phyloP scores from a whole-genome alignment of 2,797 vertebrate species.

The Luscinia luscinia region DNA sequence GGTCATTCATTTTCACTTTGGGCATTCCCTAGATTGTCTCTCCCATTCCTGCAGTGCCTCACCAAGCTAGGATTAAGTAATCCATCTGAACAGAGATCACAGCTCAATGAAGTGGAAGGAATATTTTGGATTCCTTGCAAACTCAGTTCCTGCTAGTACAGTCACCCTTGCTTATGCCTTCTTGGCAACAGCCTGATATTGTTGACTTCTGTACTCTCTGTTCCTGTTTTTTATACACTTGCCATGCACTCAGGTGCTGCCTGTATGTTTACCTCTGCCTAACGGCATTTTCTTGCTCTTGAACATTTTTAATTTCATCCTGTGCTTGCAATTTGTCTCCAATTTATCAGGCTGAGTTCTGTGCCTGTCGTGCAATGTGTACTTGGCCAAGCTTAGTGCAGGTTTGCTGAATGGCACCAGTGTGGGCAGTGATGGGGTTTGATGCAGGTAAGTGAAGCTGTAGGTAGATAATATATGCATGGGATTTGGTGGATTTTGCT shows the following conservation, averaged over 20 bases:
- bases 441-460: not conserved
- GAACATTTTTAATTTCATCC: not conserved
- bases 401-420: not conserved
- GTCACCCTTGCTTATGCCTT: not conserved
- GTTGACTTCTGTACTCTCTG: not conserved
- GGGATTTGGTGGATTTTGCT: not conserved
- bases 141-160: not conserved
- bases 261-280: not conserved
- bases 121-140: not conserved
- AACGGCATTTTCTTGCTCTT: not conserved
- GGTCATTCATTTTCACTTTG: not conserved
- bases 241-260: not conserved
- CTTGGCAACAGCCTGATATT: not conserved
- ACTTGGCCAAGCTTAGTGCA: not conserved
- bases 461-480: not conserved
- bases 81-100: rapidly evolving
- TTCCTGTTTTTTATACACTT: not conserved
- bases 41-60: not conserved
- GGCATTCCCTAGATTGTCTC: not conserved
- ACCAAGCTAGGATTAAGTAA: not conserved
- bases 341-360: not conserved
- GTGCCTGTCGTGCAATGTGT: not conserved
- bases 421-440: not conserved
- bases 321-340: not conserved
- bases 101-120: not conserved